These are phyloP conservation scores for Dynastes maya DNA, from an alignment of 2,888 invertebrate genomes.

Conservation along the genomic window DNA sequence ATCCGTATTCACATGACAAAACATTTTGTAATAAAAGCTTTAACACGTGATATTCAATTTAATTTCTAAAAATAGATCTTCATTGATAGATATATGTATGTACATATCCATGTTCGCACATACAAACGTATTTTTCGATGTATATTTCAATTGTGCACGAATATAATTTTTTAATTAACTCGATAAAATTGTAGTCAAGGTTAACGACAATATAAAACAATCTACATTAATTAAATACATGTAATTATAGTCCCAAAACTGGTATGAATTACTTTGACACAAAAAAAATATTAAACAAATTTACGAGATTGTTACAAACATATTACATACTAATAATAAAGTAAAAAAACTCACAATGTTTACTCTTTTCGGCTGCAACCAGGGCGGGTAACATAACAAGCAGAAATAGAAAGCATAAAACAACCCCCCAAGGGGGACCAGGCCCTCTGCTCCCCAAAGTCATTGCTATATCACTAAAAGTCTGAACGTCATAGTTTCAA, in stretches of 20 bases:
- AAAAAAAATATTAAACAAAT: too few species aligned
- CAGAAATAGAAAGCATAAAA: conserved; percentile 60
- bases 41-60: background rate
- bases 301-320: background rate
- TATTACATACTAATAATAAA: conserved; percentile 5
- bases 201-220: background rate
- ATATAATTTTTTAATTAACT: background rate
- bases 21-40: background rate
- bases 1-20: background rate
- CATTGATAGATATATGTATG: background rate
- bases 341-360: conserved; percentile 66
- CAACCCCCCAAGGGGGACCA: conserved; percentile 62
- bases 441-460: conserved; percentile 63
- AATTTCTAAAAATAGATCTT: background rate
- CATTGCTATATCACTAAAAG: conserved; percentile 56
- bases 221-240: background rate
- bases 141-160: background rate
- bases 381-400: conserved; percentile 60
- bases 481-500: conserved; percentile 38
- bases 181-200: background rate
- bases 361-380: conserved; percentile 65
- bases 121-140: background rate
- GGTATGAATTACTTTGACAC: too few species aligned
- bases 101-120: background rate
- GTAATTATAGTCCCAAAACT: too few species aligned